Base-by-base conservation (phyloP, 2,113 vertebrate genomes). In the Dicentrarchus labrax region DNA sequence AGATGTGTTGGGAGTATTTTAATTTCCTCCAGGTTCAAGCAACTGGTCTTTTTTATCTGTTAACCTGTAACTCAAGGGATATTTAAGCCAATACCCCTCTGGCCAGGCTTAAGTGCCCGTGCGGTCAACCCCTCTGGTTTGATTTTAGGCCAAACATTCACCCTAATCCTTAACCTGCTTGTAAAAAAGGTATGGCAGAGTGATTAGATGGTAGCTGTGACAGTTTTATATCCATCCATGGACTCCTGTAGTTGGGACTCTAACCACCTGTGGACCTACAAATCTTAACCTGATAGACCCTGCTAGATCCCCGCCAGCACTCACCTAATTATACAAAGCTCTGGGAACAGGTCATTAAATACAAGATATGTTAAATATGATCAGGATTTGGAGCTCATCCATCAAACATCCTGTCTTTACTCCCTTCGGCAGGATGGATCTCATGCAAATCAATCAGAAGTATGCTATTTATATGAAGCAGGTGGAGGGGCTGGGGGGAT, bases 271-370 rank as follows among this genome's bases (percentile, higher is more conserved):
- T 43, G 21, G 48, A 69, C 22, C 22, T 51, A 22, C 68, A 60
- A 61, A 62, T 83, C 62, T 76, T 38, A 59, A 41, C 65, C 62
- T 59, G 59, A 89, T 30, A 75, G 70, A 84, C 62, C 43, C 36
- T 64, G 47, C 68, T 61, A 75, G 54, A 76, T 84, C 60, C 47
- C 79, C 80, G 56, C 78, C 67, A 72, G 72, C 83, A 74, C 76
- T 84, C 79, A 86, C 47, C 80, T 89, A 85, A 91, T 93, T 91
- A 90, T 77, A 84, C 65, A 80, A 75, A 93, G 91, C 86, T 88
- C 74, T 22, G 47, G 54, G 71, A 90, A 62, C 76, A 72, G 78
- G 82, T 88, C 66, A 86, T 92, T 91, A 88, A 87, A 86, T 73
- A 72, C 76, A 66, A 77, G 80, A 88, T 87, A 86, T 72, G 84